phyloP scores from a whole-genome alignment of 2,797 vertebrate genomes.

The Antennarius maculatus region DNA sequence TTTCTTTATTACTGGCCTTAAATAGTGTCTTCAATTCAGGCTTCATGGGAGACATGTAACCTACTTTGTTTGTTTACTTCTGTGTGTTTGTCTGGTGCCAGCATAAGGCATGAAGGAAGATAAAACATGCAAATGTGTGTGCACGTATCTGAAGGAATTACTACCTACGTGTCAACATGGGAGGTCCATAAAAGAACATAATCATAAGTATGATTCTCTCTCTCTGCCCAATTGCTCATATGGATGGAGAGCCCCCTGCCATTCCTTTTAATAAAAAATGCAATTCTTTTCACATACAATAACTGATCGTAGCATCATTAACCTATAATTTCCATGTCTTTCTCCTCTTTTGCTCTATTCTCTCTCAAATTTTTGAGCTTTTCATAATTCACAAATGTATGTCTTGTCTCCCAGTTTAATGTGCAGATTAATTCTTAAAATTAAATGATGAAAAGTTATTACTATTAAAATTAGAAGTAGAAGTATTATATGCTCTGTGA shows the following conservation, averaged over 20 bases:
- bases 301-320: constrained; percentile 40
- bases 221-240: constrained; percentile 4
- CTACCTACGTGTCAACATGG: not conserved
- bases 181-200: not conserved
- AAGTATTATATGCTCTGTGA: not conserved
- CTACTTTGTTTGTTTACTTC: constrained; percentile 19
- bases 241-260: not conserved
- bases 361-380: constrained; percentile 18
- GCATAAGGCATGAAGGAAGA: not conserved
- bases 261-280: too few species aligned
- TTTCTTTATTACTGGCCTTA: not conserved
- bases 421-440: not conserved
- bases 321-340: constrained; percentile 26
- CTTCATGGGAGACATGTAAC: constrained; percentile 13
- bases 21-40: constrained; percentile 5
- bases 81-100: not conserved
- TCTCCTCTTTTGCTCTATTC: constrained; percentile 37
- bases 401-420: not conserved
- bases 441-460: not conserved
- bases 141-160: not conserved
- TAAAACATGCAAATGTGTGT: constrained; percentile 1
- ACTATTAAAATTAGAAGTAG: too few species aligned
- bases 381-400: constrained; percentile 24
- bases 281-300: too few species aligned
- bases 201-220: not conserved